Evolutionary conservation across 2,113 vertebrate species (phyloP).

Genomic region (Salvelinus alpinus): DNA sequence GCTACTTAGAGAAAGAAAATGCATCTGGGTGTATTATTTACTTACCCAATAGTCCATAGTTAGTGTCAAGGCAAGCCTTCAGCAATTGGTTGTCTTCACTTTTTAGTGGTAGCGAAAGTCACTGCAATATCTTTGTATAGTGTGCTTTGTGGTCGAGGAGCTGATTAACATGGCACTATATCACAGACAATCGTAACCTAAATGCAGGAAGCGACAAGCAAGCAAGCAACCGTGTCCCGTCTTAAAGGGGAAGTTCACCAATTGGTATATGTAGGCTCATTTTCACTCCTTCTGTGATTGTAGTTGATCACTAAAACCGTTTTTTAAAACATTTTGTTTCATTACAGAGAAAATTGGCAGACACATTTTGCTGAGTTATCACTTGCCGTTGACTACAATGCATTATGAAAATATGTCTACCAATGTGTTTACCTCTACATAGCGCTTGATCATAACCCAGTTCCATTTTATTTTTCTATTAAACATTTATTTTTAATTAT

Average conservation of each 20-base stretch:
- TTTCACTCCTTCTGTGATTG: no score
- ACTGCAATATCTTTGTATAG: slow-evolving; percentile 5
- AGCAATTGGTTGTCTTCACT: slow-evolving; percentile 15
- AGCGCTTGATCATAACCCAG: no score
- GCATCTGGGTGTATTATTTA: slow-evolving; percentile 21
- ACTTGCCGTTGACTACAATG: no score
- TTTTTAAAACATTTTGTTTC: no score
- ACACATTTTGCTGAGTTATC: no score
- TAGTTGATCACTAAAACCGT: no score
- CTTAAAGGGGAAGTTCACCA: background rate
- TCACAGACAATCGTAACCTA: slow-evolving; percentile 42
- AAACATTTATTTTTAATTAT: no score
- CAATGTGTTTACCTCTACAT: no score
- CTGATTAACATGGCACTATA: slow-evolving; percentile 57
- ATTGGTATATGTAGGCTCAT: background rate
- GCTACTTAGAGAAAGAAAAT: background rate
- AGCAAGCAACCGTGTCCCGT: background rate
- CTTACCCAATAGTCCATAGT: slow-evolving; percentile 76
- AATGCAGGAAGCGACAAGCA: slow-evolving; percentile 65
- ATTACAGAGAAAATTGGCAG: no score
- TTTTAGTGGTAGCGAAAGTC: slow-evolving; percentile 31
- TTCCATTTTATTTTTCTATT: no score
- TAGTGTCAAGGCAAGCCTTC: slow-evolving; percentile 29
- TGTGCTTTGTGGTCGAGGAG: slow-evolving; percentile 27
- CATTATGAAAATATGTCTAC: no score